A percentile compares a stretch with the other conserved stretches of the same genome.
phyloP scores from a whole-genome alignment of 2,797 vertebrate genomes.

The Microctenopoma stevenorrisi region DNA sequence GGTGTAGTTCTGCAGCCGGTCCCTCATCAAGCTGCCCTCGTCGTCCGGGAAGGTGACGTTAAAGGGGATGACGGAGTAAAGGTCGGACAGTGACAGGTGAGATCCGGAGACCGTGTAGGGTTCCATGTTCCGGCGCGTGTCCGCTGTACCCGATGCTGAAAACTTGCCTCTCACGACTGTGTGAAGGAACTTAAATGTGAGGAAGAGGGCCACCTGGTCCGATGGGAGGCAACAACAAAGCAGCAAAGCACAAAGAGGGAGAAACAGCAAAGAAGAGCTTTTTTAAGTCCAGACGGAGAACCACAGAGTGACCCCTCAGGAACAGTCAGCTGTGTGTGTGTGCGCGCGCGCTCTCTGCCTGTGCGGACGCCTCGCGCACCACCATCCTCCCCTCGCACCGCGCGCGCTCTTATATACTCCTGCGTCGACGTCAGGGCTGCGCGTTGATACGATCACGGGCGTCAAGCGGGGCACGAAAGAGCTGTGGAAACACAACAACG shows the following conservation, averaged over 20 bases:
- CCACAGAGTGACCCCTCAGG: not conserved
- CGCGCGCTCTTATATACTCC: conserved; percentile 11
- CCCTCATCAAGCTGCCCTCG: conserved; percentile 68
- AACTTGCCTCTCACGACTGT: conserved; percentile 37
- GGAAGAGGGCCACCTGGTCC: not conserved
- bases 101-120: conserved; percentile 76
- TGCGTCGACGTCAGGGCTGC: conserved; percentile 68
- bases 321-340: conserved; percentile 18
- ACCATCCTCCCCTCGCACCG: conserved; percentile 20
- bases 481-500: not conserved
- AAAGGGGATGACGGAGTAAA: conserved; percentile 76
- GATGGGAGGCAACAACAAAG: not conserved
- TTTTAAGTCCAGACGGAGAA: not conserved
- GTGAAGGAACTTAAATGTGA: not conserved
- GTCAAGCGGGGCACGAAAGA: not conserved
- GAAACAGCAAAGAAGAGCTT: not conserved
- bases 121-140: conserved; percentile 76
- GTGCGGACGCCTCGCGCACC: conserved; percentile 18
- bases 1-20: conserved; percentile 77
- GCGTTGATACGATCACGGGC: conserved; percentile 14
- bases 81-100: conserved; percentile 74
- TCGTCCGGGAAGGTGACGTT: conserved; percentile 81
- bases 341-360: not conserved
- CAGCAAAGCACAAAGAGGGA: not conserved
- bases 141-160: conserved; percentile 26